Conservation (phyloP, 2,888 invertebrate genomes). For the Andrena trimmerana region DNA sequence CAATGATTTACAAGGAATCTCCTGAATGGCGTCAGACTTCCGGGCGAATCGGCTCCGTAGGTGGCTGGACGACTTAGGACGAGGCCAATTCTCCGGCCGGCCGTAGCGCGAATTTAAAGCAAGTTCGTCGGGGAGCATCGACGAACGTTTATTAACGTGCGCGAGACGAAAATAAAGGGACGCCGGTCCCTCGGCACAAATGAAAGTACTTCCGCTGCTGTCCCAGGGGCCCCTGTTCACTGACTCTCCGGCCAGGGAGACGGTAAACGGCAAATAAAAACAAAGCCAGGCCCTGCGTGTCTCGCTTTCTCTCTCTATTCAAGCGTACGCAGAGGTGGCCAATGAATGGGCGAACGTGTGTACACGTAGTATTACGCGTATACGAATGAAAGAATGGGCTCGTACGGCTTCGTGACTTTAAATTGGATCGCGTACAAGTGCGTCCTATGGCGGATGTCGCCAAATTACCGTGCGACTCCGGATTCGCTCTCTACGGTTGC, state of each 20-base stretch:
- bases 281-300: conserved; percentile 64
- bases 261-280: conserved; percentile 80
- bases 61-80: conserved; percentile 14
- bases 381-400: conserved; percentile 78
- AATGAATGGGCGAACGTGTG: conserved; percentile 74
- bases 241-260: conserved; percentile 68
- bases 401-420: conserved; percentile 81
- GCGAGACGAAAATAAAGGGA: conserved; percentile 77
- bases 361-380: conserved; percentile 62
- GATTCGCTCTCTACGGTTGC: conserved; percentile 68
- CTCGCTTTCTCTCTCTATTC: conserved; percentile 23
- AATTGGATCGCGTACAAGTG: conserved; percentile 84
- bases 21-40: conserved; percentile 10
- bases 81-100: conserved; percentile 16
- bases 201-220: conserved; percentile 80
- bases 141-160: conserved; percentile 62
- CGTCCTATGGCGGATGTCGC: conserved; percentile 83
- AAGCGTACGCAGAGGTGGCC: conserved; percentile 60
- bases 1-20: neutral
- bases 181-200: conserved; percentile 77
- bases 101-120: conserved; percentile 39
- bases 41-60: conserved; percentile 6
- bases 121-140: conserved; percentile 43
- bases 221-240: conserved; percentile 66
- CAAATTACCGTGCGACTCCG: conserved; percentile 84